Evolutionary conservation across 2,113 vertebrate species (phyloP), one percentile per base, ranked within the genome.

Genomic region (Dicrurus megarhynchus): DNA sequence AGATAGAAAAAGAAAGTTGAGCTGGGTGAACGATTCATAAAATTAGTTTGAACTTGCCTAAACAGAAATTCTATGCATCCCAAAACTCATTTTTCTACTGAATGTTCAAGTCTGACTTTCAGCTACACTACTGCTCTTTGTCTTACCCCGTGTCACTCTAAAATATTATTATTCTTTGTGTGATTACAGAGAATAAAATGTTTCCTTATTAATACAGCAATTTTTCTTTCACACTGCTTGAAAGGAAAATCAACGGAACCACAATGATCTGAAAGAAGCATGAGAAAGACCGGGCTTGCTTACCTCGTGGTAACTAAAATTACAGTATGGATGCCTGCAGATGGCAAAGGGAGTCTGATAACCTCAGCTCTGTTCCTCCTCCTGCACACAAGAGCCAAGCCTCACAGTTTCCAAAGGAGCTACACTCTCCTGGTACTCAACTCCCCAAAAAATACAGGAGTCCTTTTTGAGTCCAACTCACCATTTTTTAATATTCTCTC

Each of bases 21-120:
- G 30, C 44, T 96, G 91, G 78, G 84, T 96, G 94, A 97, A 80
- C 0, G 30, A 77, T 92, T 97, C 93, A 95, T 95, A 96, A 97
- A 92, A 96, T 91, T 95, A 96, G 86, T 93, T 87, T 95, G 95
- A 97, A 96, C 96, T 96, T 87, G 74, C 92, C 78, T 94, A 94
- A 95, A 97, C 69, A 89, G 82, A 93, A 87, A 95, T 93, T 89
- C 96, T 93, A 84, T 89, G 93, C 76, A 96, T 95, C 65, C 47
- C n/a, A 87, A 94, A 79, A 35, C 59, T 92, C 74, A 91, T 84
- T 96, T 92, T 84, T 94, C 73, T 90, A 88, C 49, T 60, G 64
- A 88, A 94, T 90, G 83, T 95, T 91, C 63, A 82, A 85, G 26
- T n/a, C 64, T 84, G 68, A 78, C 75, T 93, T 80, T 83, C 67